Base-by-base conservation (phyloP, 1,140 invertebrate species). In the Orius insidiosus region DNA sequence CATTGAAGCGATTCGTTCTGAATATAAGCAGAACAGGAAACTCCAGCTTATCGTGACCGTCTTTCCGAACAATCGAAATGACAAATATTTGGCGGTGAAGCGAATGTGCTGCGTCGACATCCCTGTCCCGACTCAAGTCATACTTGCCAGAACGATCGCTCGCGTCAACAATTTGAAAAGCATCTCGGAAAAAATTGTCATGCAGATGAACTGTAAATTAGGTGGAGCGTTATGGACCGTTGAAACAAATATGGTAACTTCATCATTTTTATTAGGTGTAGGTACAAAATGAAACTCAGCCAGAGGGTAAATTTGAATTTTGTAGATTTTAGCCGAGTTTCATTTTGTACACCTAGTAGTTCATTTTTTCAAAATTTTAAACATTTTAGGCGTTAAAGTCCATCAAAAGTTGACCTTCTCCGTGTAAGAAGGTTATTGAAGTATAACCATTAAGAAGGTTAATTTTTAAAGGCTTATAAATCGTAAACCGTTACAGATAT, bases 181-280 rank as follows among this genome's bases (percentile, higher is more conserved):
- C 5, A 74, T 96, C 18, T 75, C 79, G 0, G 80, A 87, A 58
- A 97, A 96, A 67, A 86, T 98, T 43, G 72, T 80, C 0, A 61
- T 97, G n/a, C 93, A 97, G 67, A 92, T 97, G 38, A 95, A 93
- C 59, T 93, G 88, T 57, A 97, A 98, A 67, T 60, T 97, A 2
- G 93, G 93, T 14, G 93, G 93, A 4, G 78, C 85, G 1, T 60
- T 95, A 5, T 98, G 93, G 92, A 68, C 71, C 1, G 65, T 95
- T 0, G 62, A 71, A 32, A 85, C 92, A 49, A 90, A 90, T 1
- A 67, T 85, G 54, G 74, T 79, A 66, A 68, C 65, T n/a, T 35
- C 61, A 52, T 38, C 37, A 32, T 34, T 38, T 39, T 9, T 40
- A 46, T 31, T 24, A n/a, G n/a, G n/a, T n/a, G n/a, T n/a, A n/a